Conservation (phyloP, 2,888 invertebrate genomes). For the Neoscelio sp. region DNA sequence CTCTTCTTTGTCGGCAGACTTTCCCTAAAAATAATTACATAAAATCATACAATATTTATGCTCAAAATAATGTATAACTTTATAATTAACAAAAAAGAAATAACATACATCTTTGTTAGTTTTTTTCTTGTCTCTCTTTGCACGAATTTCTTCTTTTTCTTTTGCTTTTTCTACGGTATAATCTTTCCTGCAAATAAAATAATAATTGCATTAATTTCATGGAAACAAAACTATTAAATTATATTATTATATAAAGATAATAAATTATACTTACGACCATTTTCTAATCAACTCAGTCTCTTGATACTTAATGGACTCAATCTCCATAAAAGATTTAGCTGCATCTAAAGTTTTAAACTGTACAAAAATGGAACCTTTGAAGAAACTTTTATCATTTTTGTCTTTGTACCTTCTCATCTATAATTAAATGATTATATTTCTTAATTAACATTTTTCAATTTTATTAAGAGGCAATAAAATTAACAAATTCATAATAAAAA, state of each 20-base stretch:
- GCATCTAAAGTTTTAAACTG: conserved; percentile 92
- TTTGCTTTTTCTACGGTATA: conserved; percentile 88
- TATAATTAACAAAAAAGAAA: conserved; percentile 6
- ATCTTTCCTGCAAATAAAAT: conserved; percentile 77
- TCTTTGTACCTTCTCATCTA: conserved; percentile 86
- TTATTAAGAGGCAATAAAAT: too few species aligned
- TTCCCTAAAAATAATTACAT: conserved; percentile 62
- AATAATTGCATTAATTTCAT: conserved; percentile 16
- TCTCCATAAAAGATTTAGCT: conserved; percentile 90
- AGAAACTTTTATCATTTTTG: conserved; percentile 87
- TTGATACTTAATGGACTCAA: conserved; percentile 87
- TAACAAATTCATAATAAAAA: not conserved
- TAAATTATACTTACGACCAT: conserved; percentile 86
- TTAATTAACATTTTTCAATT: not conserved
- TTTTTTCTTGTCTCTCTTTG: conserved; percentile 85
- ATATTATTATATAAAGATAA: not conserved
- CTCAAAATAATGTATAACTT: not conserved
- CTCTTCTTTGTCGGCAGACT: conserved; percentile 54
- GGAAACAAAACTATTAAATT: not conserved
- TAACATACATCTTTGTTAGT: conserved; percentile 81
- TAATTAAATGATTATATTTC: conserved; percentile 52
- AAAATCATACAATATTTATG: conserved; percentile 16
- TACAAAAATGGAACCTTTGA: conserved; percentile 97
- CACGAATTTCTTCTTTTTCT: conserved; percentile 86
- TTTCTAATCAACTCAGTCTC: conserved; percentile 87